Conservation (phyloP, 2,888 invertebrate species). For the Fragum sueziense region DNA sequence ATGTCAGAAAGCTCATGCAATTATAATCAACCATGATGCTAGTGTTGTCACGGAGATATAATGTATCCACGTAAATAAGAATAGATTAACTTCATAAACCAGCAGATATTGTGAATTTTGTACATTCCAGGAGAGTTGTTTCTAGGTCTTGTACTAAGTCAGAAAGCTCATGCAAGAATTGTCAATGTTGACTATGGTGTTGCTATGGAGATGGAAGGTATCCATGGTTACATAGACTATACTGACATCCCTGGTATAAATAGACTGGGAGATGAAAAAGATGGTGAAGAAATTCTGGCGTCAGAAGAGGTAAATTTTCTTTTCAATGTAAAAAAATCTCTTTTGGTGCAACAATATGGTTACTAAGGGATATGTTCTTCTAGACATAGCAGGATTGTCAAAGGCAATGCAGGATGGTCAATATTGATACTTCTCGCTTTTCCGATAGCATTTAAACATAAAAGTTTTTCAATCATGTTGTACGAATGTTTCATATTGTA, state of each 20-base stretch:
- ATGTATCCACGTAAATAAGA: constrained; percentile 92
- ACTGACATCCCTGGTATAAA: constrained; percentile 89
- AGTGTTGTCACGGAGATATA: constrained; percentile 88
- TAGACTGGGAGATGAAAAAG: constrained; percentile 87
- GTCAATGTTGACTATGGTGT: constrained; percentile 88
- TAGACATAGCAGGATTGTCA: no score
- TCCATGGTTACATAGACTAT: constrained; percentile 89
- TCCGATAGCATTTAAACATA: no score
- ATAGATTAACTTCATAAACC: no score
- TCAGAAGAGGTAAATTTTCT: constrained; percentile 86
- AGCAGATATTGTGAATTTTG: no score
- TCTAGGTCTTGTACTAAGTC: constrained; percentile 90
- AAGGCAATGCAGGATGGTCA: no score
- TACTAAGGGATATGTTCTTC: no score
- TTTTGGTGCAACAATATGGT: no score
- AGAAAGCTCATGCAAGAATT: constrained; percentile 91
- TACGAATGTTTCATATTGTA: no score
- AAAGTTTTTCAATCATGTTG: no score
- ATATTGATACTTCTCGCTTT: no score
- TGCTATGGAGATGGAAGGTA: constrained; percentile 90
- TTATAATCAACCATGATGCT: constrained; percentile 89
- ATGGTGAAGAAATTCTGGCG: constrained; percentile 93
- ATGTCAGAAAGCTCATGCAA: constrained; percentile 92
- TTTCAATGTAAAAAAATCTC: background rate
- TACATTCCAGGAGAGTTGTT: constrained; percentile 88